Evolutionary conservation across 2,888 invertebrate species (phyloP), one percentile per base, ranked within the genome.

Genomic region (Cosmia trapezina): DNA sequence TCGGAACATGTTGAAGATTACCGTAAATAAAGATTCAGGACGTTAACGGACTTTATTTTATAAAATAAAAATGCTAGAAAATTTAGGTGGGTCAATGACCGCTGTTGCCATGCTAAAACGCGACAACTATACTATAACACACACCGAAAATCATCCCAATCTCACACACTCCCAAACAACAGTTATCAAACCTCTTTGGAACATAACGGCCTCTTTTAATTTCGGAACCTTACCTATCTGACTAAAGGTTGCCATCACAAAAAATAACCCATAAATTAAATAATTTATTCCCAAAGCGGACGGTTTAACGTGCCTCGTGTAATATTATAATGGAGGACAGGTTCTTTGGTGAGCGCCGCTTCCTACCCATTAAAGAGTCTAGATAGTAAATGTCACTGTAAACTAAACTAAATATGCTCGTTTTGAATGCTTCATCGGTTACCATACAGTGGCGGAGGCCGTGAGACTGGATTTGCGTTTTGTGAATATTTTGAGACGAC

Each of bases 341-440:
- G 87, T 83, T 88, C 93, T 94, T 94, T 93, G 89, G 89, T 87
- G 81, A 78, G 82, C 83, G 92, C 95, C 95, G 95, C 95, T 94
- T 94, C 93, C 93, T 94, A 92, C 89, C 92, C 81, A 92, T 94
- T 92, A 94, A 92, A 93, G 87, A 91, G 93, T 92, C 94, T 94
- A 94, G 94, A 93, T 92, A 93, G 90, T 95, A 94, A 95, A 94
- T 90, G 94, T 95, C 95, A 86, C 73, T 89, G 92, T 95, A 95
- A 95, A 95, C 92, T 92, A 90, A 90, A 92, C 93, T 91, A 89
- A 94, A 94, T 93, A 92, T 89, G 89, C 93, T 89, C 88, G 89
- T 91, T 93, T 91, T 92, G 86, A 91, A 92, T 91, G 90, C 88
- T 91, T 93, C 93, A 93, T 93, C 91, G 92, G 85, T 90, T 90